Evolutionary conservation across 2,888 invertebrate species (phyloP).

Genomic region (Eurois occulta): DNA sequence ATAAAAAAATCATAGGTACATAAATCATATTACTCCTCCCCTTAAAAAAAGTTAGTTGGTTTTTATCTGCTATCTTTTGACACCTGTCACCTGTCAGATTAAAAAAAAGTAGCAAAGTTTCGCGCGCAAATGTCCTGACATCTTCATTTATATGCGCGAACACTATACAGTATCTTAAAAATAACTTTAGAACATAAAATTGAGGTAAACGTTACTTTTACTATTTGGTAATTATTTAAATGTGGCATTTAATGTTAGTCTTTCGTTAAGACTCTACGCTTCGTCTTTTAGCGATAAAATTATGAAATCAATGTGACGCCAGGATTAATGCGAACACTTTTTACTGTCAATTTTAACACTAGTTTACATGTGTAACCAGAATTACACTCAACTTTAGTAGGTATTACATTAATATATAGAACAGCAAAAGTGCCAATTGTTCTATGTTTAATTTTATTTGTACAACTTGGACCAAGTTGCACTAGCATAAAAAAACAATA

Average conservation of each 20-base stretch:
- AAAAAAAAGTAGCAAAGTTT: slow-evolving; percentile 20
- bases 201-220: slow-evolving; percentile 12
- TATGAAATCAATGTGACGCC: neutral
- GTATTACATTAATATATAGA: neutral
- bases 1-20: slow-evolving; percentile 33
- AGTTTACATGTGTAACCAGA: neutral
- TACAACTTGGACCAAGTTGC: neutral
- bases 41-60: slow-evolving; percentile 7
- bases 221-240: slow-evolving; percentile 23
- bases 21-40: slow-evolving; percentile 38
- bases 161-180: neutral
- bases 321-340: neutral
- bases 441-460: neutral
- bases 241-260: slow-evolving; percentile 2
- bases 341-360: neutral
- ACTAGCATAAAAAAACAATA: slow-evolving; percentile 15
- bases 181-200: neutral
- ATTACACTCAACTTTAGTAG: neutral
- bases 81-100: slow-evolving; percentile 52
- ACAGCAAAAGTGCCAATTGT: neutral
- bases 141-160: slow-evolving; percentile 29
- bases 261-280: neutral
- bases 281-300: neutral
- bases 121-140: neutral
- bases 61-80: slow-evolving; percentile 32